Evolutionary conservation across 2,113 vertebrate genomes (phyloP).

Genomic region (Pipa parva): DNA sequence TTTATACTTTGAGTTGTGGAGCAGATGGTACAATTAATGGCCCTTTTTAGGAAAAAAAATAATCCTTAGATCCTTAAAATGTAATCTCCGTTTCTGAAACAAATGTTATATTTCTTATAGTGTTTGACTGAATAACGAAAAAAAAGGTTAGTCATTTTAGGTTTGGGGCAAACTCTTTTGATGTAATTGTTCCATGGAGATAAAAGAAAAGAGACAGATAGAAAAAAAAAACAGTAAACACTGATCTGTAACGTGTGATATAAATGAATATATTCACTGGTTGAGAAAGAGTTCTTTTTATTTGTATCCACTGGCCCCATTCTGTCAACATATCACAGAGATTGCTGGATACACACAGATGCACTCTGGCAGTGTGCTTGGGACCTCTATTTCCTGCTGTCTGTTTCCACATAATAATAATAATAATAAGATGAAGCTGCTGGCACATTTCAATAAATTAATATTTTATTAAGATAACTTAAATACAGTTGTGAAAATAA

Average conservation of each 20-base stretch:
- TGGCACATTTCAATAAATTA: conserved; percentile 55
- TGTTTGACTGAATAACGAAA: conserved; percentile 1
- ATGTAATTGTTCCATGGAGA: conserved; percentile 43
- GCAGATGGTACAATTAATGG: too few species aligned
- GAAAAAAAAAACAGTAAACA: conserved; percentile 48
- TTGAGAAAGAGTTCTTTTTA: conserved; percentile 42
- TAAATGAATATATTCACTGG: conserved; percentile 47
- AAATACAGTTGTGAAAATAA: conserved; percentile 28
- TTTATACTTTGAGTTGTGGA: too few species aligned
- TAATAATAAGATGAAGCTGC: conserved; percentile 53
- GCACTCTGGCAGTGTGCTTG: conserved; percentile 52
- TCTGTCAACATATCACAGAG: conserved; percentile 76
- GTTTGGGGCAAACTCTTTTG: background rate
- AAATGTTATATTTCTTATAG: too few species aligned
- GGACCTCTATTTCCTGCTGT: conserved; percentile 55
- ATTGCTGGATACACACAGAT: conserved; percentile 62
- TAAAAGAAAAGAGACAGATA: conserved; percentile 38
- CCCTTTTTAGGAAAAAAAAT: too few species aligned
- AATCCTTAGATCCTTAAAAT: too few species aligned
- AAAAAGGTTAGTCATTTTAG: background rate
- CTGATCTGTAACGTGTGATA: conserved; percentile 35
- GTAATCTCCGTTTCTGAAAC: too few species aligned
- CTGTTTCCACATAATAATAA: conserved; percentile 51
- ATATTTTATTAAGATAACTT: conserved; percentile 50
- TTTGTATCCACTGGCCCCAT: conserved; percentile 72